These are phyloP conservation scores for Ammodytes marinus DNA, from an alignment of 2,113 vertebrate species.

Conservation along the genomic window DNA sequence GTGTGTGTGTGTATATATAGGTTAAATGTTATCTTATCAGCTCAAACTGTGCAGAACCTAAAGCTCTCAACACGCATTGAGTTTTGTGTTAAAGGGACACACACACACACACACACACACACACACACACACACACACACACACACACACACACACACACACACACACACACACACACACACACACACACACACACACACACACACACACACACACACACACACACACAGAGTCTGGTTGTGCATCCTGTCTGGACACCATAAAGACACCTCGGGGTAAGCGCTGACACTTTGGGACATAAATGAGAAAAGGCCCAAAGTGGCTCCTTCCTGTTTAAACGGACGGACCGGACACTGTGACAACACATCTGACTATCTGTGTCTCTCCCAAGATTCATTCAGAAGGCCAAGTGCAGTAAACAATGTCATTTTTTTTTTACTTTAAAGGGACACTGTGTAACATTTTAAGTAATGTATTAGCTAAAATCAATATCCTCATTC, in stretches of 20 bases:
- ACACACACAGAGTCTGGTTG: slow-evolving; percentile 23
- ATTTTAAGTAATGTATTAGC: no score
- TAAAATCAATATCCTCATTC: no score
- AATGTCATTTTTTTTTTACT: no score
- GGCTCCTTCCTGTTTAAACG: slow-evolving; percentile 48
- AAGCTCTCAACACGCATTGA: not conserved
- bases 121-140: slow-evolving; percentile 8
- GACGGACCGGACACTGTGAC: not conserved
- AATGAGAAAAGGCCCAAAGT: slow-evolving; percentile 43
- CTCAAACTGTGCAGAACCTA: slow-evolving; percentile 8
- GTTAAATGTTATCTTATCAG: slow-evolving; percentile 51
- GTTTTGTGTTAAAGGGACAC: no score
- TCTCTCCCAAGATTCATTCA: no score
- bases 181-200: not conserved
- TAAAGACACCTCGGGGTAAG: slow-evolving; percentile 67
- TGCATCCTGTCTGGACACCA: slow-evolving; percentile 62
- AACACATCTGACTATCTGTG: no score
- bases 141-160: slow-evolving; percentile 26
- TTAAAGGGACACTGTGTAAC: no score
- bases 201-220: slow-evolving; percentile 21
- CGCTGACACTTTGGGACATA: slow-evolving; percentile 50
- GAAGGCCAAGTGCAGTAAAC: no score
- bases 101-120: not conserved
- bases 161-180: accelerated
- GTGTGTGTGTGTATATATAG: not conserved